Percentiles rank a stretch among this genome's conserved stretches.
phyloP scores from a whole-genome alignment of 2,888 invertebrate species.

The Drymonia ruficornis region DNA sequence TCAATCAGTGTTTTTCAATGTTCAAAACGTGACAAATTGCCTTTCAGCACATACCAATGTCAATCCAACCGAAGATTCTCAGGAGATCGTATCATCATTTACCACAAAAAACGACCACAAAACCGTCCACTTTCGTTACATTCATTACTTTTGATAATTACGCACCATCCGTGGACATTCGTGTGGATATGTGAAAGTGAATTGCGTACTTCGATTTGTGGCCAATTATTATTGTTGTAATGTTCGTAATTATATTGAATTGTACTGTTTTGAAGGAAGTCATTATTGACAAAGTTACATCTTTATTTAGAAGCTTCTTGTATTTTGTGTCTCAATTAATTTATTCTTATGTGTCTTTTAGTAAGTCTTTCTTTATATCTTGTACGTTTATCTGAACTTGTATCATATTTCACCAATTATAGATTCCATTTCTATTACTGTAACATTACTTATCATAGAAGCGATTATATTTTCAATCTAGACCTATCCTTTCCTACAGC shows the following conservation, averaged over 20 bases:
- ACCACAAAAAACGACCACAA: not conserved
- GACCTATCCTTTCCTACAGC: no score
- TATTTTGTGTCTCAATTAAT: no score
- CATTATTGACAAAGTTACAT: not conserved
- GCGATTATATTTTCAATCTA: no score
- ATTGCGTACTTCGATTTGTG: conserved; percentile 1
- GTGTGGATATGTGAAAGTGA: conserved; percentile 9
- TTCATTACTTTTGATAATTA: conserved; percentile 8
- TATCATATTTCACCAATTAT: no score
- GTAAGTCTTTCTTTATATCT: no score
- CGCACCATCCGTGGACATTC: conserved; percentile 1
- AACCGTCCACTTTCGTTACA: conserved; percentile 3
- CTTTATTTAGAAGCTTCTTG: no score
- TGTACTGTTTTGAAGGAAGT: not conserved
- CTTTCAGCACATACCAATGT: not conserved
- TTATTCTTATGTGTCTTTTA: no score
- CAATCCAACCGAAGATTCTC: not conserved
- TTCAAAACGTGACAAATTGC: not conserved
- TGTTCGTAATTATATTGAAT: not conserved
- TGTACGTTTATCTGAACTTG: no score
- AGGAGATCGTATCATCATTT: not conserved
- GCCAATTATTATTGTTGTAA: conserved; percentile 4
- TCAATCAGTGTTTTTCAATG: not conserved
- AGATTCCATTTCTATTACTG: no score
- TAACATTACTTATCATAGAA: no score